Base-by-base conservation (phyloP, 2,888 invertebrate species). In the Hyles lineata region DNA sequence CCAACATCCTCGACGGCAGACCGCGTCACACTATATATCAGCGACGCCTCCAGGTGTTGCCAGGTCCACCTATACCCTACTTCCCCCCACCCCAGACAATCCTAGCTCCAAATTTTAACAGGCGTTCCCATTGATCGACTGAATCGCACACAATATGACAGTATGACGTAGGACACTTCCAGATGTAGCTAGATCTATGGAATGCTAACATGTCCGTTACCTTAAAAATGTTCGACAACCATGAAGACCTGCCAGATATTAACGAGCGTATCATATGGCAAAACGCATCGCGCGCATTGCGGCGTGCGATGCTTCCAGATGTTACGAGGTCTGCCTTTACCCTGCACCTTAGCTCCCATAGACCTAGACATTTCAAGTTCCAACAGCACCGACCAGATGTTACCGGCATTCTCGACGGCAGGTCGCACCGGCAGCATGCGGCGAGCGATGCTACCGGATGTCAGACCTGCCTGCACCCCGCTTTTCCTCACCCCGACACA, bases 41-140 rank as follows among this genome's bases (percentile, higher is more conserved):
- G 21, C 8, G 23, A 23, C 23, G 50, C 23, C 17, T 23, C 67
- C 50, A 67, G 67, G 50, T 67, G 67, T 67, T 67, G 67, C 67
- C 67, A 7, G 50, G 67, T 23, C 67, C 50, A 17, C 67, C 43
- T 67, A 11, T 67, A 67, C 67, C 67, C 67, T 5, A 17, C 50
- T 15, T 50, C 67, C 67, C 21, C 67, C 67, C 67, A 0, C 67
- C 67, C 67, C 43, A 43, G 43, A 23, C 35, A 7, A 21, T n/a
- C 11, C 7, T 5, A 9, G n/a, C 9, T 3, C 50, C 23, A 43
- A 15, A 50, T 67, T 23, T 67, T 50, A 67, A 67, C 50, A 23
- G 50, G 15, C 67, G 2, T 17, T 23, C 67, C 32, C 50, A 23
- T 23, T 23, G 67, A 23, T 7, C 43, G 50, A 23, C 67, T 43